Conservation (phyloP, 2,113 vertebrate species). For the Upupa epops region DNA sequence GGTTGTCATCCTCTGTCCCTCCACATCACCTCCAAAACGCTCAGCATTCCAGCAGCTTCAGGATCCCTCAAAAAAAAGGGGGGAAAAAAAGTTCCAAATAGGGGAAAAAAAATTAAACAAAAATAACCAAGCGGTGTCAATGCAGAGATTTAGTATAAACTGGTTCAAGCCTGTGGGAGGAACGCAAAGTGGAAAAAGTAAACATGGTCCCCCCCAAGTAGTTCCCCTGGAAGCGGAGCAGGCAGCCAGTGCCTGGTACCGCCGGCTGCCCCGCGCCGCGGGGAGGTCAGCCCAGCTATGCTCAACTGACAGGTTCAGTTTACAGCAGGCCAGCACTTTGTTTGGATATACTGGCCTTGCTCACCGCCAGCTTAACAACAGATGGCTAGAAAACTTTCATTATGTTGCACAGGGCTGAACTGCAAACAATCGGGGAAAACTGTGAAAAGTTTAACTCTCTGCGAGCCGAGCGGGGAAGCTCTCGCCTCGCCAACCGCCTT, state of each 20-base stretch:
- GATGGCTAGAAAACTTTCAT: conserved; percentile 91
- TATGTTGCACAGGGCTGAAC: conserved; percentile 78
- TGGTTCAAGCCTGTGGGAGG: conserved; percentile 75
- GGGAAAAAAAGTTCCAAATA: neutral
- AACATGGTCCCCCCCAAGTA: conserved; percentile 81
- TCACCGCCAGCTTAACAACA: conserved; percentile 94
- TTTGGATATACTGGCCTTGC: conserved; percentile 90
- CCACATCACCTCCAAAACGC: neutral
- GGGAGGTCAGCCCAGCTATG: conserved; percentile 89
- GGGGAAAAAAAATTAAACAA: neutral
- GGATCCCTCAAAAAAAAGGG: neutral
- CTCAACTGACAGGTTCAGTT: conserved; percentile 89
- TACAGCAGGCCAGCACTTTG: conserved; percentile 88
- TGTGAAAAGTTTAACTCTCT: conserved; percentile 80
- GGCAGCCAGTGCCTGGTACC: conserved; percentile 86
- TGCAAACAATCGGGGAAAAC: conserved; percentile 82
- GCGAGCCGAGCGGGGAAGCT: conserved; percentile 33
- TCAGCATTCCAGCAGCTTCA: neutral
- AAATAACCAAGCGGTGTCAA: conserved; percentile 32
- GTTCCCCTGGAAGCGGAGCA: conserved; percentile 71
- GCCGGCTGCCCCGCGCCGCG: conserved; percentile 70
- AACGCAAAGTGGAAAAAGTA: conserved; percentile 81
- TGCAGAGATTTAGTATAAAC: conserved; percentile 82
- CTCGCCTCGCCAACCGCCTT: neutral
- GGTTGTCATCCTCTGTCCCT: neutral